phyloP scores from a whole-genome alignment of 2,113 vertebrate genomes.

The Eurystomus gularis region DNA sequence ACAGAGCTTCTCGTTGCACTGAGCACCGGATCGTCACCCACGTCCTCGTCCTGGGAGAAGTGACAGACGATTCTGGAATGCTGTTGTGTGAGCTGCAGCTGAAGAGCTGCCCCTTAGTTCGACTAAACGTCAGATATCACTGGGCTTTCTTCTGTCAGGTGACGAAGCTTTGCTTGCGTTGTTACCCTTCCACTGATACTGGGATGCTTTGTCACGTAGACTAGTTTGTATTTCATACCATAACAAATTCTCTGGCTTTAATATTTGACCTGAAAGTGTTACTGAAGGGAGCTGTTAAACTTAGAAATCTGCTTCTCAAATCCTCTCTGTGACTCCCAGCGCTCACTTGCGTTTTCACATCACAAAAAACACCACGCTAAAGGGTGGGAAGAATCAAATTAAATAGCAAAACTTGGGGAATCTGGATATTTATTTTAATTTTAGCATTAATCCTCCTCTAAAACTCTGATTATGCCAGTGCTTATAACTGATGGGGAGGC shows the following conservation, averaged over 20 bases:
- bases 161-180: not conserved
- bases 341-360: fast-evolving
- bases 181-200: not conserved
- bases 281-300: not conserved
- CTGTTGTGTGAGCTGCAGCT: not conserved
- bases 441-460: not conserved
- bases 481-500: not conserved
- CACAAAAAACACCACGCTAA: fast-evolving
- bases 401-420: not conserved
- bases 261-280: not conserved
- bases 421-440: not conserved
- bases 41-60: not conserved
- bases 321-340: not conserved
- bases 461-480: not conserved
- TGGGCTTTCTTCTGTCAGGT: not conserved
- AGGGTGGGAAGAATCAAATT: not conserved
- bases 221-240: not conserved
- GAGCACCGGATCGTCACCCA: not conserved
- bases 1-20: not conserved
- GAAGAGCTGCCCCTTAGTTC: not conserved
- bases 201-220: not conserved
- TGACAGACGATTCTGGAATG: not conserved
- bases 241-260: not conserved
- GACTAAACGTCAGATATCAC: not conserved
- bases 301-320: not conserved